These are phyloP conservation scores for Sylvia atricapilla DNA, from an alignment of 2,113 vertebrate species.

Conservation along the genomic window DNA sequence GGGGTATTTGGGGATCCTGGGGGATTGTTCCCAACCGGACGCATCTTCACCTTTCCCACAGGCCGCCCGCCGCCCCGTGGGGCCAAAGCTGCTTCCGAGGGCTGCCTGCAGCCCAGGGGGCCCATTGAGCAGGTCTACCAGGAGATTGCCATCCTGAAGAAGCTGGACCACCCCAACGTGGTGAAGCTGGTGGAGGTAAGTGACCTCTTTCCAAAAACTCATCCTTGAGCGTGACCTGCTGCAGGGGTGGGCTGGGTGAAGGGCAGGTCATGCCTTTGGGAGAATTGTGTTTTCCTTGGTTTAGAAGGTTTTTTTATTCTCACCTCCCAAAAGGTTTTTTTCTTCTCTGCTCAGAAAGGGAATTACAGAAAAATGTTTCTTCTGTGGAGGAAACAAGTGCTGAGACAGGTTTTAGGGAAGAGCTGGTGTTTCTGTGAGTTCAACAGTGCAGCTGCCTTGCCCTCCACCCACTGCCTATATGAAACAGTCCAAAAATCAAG, in stretches of 20 bases:
- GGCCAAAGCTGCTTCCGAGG: conserved; percentile 77
- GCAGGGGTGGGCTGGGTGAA: neutral
- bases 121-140: conserved; percentile 97
- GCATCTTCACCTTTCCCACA: conserved; percentile 15
- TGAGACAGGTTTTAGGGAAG: neutral
- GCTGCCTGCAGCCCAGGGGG: conserved; percentile 83
- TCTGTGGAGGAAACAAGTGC: neutral
- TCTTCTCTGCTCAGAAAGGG: neutral
- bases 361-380: neutral
- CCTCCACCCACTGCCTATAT: neutral
- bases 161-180: conserved; percentile 95
- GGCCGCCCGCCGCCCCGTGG: conserved; percentile 93
- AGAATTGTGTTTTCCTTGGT: neutral
- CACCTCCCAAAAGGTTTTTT: neutral
- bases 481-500: neutral
- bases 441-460: neutral
- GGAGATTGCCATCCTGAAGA: conserved; percentile 98
- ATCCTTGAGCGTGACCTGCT: rapidly evolving
- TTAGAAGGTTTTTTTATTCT: neutral
- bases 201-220: neutral
- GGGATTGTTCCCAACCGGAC: neutral
- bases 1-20: neutral
- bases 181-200: conserved; percentile 95
- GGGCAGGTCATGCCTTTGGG: neutral
- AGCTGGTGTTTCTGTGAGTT: neutral